These are phyloP conservation scores for Oscarella lobularis DNA, from an alignment of 37 sponge, comb jelly and placozoan genomes.

Conservation along the genomic window DNA sequence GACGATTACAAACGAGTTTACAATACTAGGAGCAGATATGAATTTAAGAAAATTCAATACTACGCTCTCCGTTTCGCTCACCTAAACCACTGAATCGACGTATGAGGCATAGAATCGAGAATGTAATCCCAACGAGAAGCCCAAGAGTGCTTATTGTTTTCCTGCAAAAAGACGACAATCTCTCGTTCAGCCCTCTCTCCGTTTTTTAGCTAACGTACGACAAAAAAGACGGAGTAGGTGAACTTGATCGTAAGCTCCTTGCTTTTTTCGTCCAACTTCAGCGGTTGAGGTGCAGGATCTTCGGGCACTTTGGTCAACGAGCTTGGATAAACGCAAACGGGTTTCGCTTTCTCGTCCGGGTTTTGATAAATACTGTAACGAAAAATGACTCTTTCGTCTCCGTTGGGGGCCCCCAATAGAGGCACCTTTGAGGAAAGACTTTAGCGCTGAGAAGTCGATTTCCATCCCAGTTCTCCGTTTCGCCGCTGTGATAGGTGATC, in stretches of 20 bases:
- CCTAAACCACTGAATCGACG: constrained; percentile 93
- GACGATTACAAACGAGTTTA: constrained; percentile 88
- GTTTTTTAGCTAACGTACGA: constrained; percentile 15
- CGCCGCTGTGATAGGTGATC: constrained; percentile 61
- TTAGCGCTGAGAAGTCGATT: constrained; percentile 2
- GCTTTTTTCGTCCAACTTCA: constrained; percentile 3
- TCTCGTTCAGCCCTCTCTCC: not conserved
- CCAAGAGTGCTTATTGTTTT: constrained; percentile 54
- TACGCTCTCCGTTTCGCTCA: constrained; percentile 7
- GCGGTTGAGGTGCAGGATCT: no score
- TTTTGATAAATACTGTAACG: no score
- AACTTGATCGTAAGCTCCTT: constrained; percentile 33
- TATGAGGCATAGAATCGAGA: constrained; percentile 54
- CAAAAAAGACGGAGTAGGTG: constrained; percentile 64
- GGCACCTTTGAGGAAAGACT: not conserved
- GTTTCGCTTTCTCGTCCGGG: no score
- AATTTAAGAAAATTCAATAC: not conserved
- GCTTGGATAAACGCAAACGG: no score
- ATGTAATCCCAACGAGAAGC: constrained; percentile 98
- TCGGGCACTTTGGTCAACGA: no score
- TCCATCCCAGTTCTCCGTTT: not conserved
- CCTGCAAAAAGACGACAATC: not conserved
- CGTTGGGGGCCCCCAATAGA: no score
- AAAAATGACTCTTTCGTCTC: no score
- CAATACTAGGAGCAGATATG: constrained; percentile 14